phyloP scores from a whole-genome alignment of 1,140 invertebrate genomes.

The Apocrypta bakeri region DNA sequence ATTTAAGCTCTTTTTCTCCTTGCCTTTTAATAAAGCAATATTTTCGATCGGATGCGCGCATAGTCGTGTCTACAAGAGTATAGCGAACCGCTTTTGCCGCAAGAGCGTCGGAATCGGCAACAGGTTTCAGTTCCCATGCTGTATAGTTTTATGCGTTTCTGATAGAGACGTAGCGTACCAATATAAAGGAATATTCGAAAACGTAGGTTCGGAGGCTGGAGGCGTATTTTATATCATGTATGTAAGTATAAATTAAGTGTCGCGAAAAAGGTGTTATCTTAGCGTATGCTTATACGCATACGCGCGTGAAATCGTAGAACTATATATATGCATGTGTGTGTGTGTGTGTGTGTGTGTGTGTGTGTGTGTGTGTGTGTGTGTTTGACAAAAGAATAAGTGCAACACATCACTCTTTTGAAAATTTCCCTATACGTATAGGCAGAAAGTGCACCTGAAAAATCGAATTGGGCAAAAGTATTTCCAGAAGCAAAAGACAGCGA shows the following conservation, averaged over 20 bases:
- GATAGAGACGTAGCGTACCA: not conserved
- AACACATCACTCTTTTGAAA: not conserved
- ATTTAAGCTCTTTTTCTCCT: not conserved
- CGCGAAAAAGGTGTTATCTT: no score
- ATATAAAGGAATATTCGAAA: not conserved
- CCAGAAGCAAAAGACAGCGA: not conserved
- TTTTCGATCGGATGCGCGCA: not conserved
- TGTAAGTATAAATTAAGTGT: no score
- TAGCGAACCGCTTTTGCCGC: not conserved
- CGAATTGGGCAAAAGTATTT: not conserved
- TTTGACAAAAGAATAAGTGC: no score
- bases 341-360: no score
- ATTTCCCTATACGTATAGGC: slow-evolving; percentile 1
- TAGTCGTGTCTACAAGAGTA: not conserved
- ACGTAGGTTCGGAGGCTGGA: no score
- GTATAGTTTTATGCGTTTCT: not conserved
- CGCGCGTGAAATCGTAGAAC: no score
- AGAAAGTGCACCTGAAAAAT: slow-evolving; percentile 34
- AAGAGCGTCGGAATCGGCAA: not conserved
- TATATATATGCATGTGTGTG: no score
- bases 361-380: no score
- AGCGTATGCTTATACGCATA: no score
- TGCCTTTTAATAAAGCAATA: not conserved
- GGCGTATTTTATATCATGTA: no score
- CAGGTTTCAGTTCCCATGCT: not conserved